These are phyloP conservation scores for Whitmania pigra DNA, from an alignment of 1,140 invertebrate genomes.

Conservation along the genomic window DNA sequence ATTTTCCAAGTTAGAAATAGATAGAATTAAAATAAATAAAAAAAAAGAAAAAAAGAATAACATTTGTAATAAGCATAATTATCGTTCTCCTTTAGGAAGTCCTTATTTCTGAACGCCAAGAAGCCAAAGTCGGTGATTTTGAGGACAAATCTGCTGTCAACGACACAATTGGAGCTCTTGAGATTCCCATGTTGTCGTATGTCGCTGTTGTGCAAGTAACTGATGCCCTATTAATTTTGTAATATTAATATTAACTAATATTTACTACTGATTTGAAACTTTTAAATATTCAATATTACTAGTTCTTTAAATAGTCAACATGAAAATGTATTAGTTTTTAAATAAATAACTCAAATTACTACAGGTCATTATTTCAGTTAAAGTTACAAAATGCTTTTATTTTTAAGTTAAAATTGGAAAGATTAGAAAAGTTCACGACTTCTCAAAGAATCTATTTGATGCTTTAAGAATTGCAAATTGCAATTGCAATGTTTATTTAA, in stretches of 20 bases:
- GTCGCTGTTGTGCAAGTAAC: constrained; percentile 75
- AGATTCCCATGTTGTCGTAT: constrained; percentile 85
- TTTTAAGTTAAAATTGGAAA: too few species aligned
- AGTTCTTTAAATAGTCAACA: too few species aligned
- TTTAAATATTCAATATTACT: too few species aligned
- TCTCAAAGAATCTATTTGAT: too few species aligned
- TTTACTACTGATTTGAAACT: neutral
- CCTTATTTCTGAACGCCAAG: constrained; percentile 34
- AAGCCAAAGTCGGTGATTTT: constrained; percentile 96
- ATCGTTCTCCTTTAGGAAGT: constrained; percentile 30
- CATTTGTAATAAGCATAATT: constrained; percentile 24
- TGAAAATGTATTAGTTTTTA: too few species aligned
- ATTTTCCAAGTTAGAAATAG: neutral
- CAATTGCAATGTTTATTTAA: neutral
- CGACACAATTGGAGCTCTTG: constrained; percentile 93
- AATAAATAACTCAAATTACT: too few species aligned
- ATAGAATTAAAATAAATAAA: neutral
- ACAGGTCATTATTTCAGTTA: too few species aligned
- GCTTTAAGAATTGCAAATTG: too few species aligned
- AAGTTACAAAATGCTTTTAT: too few species aligned
- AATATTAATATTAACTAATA: neutral
- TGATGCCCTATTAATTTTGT: constrained; percentile 65
- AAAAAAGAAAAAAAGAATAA: neutral
- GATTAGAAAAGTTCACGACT: too few species aligned
- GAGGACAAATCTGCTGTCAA: constrained; percentile 87